Conservation (phyloP, 2,113 vertebrate genomes). For the Pseudorectes ferrugineus region DNA sequence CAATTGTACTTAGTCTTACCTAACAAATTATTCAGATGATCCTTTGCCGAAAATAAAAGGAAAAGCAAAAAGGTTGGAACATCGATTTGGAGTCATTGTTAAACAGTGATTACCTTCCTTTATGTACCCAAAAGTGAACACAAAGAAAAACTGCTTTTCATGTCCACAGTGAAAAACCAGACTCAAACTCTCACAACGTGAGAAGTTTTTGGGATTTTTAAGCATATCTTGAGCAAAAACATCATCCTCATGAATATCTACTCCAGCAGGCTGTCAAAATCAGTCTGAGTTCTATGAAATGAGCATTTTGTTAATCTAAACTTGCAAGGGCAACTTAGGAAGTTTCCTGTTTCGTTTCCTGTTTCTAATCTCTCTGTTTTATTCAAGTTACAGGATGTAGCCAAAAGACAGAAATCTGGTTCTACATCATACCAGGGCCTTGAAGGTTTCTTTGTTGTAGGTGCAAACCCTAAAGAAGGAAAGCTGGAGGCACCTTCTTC, state of each 20-base stretch:
- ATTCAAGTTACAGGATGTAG: slow-evolving; percentile 61
- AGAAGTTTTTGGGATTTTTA: background rate
- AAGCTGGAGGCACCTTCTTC: background rate
- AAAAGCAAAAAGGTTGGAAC: background rate
- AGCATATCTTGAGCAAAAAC: background rate
- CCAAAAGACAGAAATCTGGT: slow-evolving; percentile 45
- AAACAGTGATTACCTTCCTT: background rate
- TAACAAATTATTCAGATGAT: background rate
- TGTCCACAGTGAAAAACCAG: background rate
- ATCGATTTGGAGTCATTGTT: background rate
- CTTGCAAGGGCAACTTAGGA: background rate
- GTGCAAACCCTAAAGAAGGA: background rate
- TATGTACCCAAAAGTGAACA: background rate
- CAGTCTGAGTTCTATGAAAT: background rate
- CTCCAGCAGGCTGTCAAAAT: background rate
- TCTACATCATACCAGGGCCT: slow-evolving; percentile 53
- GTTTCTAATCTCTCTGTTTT: background rate
- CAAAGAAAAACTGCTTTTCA: background rate
- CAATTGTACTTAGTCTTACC: background rate
- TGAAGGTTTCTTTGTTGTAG: slow-evolving; percentile 66
- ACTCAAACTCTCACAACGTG: background rate
- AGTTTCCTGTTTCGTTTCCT: background rate
- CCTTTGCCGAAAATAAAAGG: background rate
- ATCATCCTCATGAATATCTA: background rate
- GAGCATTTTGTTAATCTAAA: background rate